phyloP scores from a whole-genome alignment of 2,888 invertebrate genomes.

The Argynnis bischoffii region DNA sequence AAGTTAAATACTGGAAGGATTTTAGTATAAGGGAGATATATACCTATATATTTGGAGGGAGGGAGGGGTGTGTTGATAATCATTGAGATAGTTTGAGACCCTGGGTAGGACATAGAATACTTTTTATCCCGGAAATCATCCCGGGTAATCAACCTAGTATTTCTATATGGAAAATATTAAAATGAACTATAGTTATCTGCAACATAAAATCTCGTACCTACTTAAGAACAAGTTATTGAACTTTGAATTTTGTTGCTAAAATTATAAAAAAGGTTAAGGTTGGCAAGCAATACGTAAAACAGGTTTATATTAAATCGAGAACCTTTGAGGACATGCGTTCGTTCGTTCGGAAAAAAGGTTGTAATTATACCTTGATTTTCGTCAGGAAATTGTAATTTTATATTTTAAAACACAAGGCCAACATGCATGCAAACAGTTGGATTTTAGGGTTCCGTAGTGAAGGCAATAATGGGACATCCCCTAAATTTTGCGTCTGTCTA shows the following conservation, averaged over 20 bases:
- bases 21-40: too few relatives aligned
- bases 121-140: too few relatives aligned
- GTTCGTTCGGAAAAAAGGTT: conserved; percentile 7
- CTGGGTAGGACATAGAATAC: too few relatives aligned
- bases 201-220: neutral
- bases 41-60: too few relatives aligned
- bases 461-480: too few relatives aligned
- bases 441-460: neutral
- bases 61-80: too few relatives aligned
- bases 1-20: too few relatives aligned
- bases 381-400: conserved; percentile 21
- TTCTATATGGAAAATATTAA: too few relatives aligned
- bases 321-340: conserved; percentile 20
- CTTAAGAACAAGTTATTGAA: neutral
- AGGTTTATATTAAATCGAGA: conserved; percentile 20
- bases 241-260: conserved; percentile 1
- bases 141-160: too few relatives aligned
- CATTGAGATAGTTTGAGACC: too few relatives aligned
- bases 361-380: conserved; percentile 21
- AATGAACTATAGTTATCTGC: neutral
- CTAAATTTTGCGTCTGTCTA: neutral
- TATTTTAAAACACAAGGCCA: conserved; percentile 15
- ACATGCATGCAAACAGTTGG: conserved; percentile 1
- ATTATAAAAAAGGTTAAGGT: conserved; percentile 12
- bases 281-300: conserved; percentile 10